Evolutionary conservation across 1,140 invertebrate species (phyloP).

Genomic region (Asobara japonica): DNA sequence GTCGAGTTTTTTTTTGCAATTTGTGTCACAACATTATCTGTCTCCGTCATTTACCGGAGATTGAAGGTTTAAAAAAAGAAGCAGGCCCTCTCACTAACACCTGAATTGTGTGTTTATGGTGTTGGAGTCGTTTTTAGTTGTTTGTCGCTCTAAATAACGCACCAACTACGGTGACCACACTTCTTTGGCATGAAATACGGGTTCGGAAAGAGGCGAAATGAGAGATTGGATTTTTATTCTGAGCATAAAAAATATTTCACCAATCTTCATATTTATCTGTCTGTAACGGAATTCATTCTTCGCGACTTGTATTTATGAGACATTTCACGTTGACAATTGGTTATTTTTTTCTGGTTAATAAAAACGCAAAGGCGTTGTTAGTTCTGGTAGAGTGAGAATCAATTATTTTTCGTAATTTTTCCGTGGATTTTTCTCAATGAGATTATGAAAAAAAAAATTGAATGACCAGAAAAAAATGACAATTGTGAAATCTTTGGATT

Average conservation of each 20-base stretch:
- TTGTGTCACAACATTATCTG: constrained; percentile 1
- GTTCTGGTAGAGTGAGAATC: not conserved
- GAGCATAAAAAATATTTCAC: not conserved
- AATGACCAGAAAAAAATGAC: no score
- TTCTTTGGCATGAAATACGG: constrained; percentile 8
- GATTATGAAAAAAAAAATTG: no score
- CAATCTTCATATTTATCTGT: not conserved
- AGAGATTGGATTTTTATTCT: not conserved
- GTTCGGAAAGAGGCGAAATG: not conserved
- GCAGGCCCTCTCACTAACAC: not conserved
- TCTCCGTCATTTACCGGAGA: not conserved
- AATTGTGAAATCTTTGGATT: no score
- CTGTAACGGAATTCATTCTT: constrained; percentile 5
- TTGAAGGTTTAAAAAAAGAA: not conserved
- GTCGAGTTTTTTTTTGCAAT: not conserved
- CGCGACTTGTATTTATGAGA: not conserved
- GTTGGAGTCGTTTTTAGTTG: not conserved
- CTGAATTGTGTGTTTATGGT: not conserved
- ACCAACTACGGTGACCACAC: constrained; percentile 17
- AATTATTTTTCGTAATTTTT: constrained; percentile 12
- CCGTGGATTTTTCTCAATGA: not conserved
- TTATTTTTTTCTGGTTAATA: not conserved
- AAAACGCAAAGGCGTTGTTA: not conserved
- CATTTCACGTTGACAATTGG: constrained; percentile 1
- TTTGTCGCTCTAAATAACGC: constrained; percentile 24